Evolutionary conservation across 2,888 invertebrate genomes (phyloP).

Genomic region (Chymomyza fuscimana): DNA sequence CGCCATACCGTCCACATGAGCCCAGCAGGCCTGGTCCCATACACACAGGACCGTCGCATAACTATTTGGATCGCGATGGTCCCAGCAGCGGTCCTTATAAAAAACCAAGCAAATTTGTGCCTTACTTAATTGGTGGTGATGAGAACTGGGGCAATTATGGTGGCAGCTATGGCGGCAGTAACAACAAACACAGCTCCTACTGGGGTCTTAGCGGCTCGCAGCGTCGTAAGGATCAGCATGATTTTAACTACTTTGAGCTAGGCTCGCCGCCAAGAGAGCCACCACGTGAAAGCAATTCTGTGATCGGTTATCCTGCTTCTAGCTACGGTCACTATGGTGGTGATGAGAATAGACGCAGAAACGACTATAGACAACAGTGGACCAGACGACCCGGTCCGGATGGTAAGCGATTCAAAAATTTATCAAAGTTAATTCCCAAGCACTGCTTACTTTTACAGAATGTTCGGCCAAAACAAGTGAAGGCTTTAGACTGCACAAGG

Average conservation of each 20-base stretch:
- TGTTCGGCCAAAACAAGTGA: slow-evolving; percentile 88
- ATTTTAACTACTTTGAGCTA: slow-evolving; percentile 79
- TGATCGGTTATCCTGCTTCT: slow-evolving; percentile 80
- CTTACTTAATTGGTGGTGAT: slow-evolving; percentile 82
- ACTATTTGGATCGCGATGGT: slow-evolving; percentile 64
- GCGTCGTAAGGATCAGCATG: slow-evolving; percentile 74
- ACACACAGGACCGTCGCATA: slow-evolving; percentile 49
- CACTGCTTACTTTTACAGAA: slow-evolving; percentile 79
- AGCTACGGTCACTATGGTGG: slow-evolving; percentile 72
- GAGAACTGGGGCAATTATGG: slow-evolving; percentile 84
- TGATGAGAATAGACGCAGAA: slow-evolving; percentile 61
- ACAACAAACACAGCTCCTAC: slow-evolving; percentile 80
- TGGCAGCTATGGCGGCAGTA: slow-evolving; percentile 82
- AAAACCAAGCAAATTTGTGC: slow-evolving; percentile 80
- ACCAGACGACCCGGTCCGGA: slow-evolving; percentile 79
- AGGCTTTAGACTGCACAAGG: slow-evolving; percentile 87
- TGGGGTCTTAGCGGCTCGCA: slow-evolving; percentile 81
- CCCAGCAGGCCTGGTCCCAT: slow-evolving; percentile 40
- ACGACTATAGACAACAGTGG: slow-evolving; percentile 78
- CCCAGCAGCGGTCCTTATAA: slow-evolving; percentile 56
- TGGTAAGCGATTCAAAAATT: slow-evolving; percentile 63
- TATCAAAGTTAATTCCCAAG: neutral
- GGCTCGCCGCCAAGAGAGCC: slow-evolving; percentile 78
- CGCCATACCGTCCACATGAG: slow-evolving; percentile 74
- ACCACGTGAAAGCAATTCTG: slow-evolving; percentile 78